A percentile compares a stretch with the other conserved stretches of the same genome.
Conservation (phyloP, 37 sponge, comb jelly and placozoan genomes). For the Spongilla lacustris region DNA sequence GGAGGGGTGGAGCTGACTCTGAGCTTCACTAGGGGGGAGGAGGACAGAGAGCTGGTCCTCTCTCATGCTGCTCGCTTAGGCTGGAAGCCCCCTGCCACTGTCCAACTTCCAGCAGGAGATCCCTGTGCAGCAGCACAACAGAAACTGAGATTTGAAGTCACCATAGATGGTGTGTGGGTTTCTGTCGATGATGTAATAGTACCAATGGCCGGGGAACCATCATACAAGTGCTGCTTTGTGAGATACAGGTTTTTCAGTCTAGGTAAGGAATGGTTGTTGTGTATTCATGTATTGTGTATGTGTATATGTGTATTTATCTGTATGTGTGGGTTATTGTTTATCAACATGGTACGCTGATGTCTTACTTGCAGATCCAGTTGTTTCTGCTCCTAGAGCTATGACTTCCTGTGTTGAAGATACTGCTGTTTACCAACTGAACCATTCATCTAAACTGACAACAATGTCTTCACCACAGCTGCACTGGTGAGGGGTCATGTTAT, state of each 20-base stretch:
- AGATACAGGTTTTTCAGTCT: constrained; percentile 71
- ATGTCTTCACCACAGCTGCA: constrained; percentile 21
- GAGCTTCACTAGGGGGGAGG: constrained; percentile 39
- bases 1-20: constrained; percentile 77
- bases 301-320: background rate
- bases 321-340: background rate
- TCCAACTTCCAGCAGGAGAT: too few relatives aligned
- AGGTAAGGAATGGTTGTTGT: constrained; percentile 24
- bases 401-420: background rate
- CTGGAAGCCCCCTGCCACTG: constrained; percentile 20
- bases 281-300: background rate
- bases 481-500: constrained; percentile 22
- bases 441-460: constrained; percentile 2
- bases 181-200: constrained; percentile 20
- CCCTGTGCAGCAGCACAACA: background rate
- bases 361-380: constrained; percentile 18
- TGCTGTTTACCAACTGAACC: constrained; percentile 40
- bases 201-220: background rate
- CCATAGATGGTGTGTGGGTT: constrained; percentile 8
- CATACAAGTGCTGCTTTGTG: constrained; percentile 51
- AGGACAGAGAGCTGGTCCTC: constrained; percentile 48
- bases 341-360: background rate
- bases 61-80: constrained; percentile 19
- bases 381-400: constrained; percentile 10
- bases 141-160: constrained; percentile 19